A percentile compares a stretch with the other conserved stretches of the same genome.
phyloP scores from a whole-genome alignment of 1,140 invertebrate species.

The Probaryconus sp. region DNA sequence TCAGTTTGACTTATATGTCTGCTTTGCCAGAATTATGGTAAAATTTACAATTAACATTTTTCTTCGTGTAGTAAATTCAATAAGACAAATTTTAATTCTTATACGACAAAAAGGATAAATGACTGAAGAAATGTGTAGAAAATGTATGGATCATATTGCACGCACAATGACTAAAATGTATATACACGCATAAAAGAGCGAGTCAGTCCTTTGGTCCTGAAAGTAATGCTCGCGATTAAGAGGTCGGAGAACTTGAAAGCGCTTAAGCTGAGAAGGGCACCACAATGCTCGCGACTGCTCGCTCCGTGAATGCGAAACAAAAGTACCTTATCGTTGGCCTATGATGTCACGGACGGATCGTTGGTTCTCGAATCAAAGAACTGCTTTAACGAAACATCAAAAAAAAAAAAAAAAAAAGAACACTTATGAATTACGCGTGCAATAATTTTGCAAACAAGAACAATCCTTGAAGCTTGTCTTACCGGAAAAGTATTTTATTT shows the following conservation, averaged over 20 bases:
- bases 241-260: constrained; percentile 52
- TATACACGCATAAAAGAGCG: constrained; percentile 10
- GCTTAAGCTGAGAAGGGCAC: constrained; percentile 37
- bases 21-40: too few species aligned
- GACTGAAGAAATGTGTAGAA: too few species aligned
- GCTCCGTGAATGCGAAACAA: constrained; percentile 55
- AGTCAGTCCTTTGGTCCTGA: constrained; percentile 21
- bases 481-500: too few species aligned
- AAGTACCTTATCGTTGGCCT: constrained; percentile 55
- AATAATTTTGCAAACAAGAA: background rate
- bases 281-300: constrained; percentile 54
- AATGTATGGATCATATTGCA: background rate
- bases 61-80: too few species aligned
- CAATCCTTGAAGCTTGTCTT: too few species aligned
- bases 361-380: constrained; percentile 10
- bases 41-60: too few species aligned
- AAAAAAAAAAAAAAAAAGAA: constrained; percentile 1
- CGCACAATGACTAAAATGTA: background rate
- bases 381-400: constrained; percentile 11
- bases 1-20: too few species aligned
- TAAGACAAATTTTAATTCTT: too few species aligned
- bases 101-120: too few species aligned
- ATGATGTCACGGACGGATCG: constrained; percentile 52
- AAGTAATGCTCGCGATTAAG: constrained; percentile 33
- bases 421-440: background rate